Evolutionary conservation across 1,140 invertebrate genomes (phyloP).

Genomic region (Octopus sinensis): DNA sequence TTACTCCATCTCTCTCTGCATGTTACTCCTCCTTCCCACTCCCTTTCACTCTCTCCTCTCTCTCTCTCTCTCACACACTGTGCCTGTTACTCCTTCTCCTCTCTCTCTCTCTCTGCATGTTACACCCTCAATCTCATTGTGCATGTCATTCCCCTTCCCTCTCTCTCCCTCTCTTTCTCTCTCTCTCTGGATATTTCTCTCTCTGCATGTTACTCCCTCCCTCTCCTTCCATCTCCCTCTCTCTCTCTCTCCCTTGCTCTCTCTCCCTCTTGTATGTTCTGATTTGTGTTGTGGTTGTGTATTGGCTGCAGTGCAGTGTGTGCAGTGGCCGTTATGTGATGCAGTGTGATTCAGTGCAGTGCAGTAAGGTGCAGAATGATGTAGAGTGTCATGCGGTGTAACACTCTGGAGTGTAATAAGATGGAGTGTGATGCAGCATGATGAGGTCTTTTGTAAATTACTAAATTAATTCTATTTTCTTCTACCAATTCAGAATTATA

Average conservation of each 20-base stretch:
- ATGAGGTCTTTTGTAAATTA: neutral
- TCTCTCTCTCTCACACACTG: neutral
- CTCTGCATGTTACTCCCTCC: neutral
- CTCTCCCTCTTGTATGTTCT: neutral
- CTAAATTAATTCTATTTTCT: neutral
- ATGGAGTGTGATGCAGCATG: too few species aligned
- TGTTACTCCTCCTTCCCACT: too few species aligned
- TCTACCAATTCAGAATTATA: slow-evolving; percentile 63
- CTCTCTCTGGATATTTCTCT: neutral
- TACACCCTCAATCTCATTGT: too few species aligned
- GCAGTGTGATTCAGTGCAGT: too few species aligned
- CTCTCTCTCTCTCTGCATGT: neutral
- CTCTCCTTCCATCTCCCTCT: neutral
- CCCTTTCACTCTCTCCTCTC: neutral
- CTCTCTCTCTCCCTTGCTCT: neutral
- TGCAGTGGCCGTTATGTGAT: too few species aligned
- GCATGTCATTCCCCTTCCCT: neutral
- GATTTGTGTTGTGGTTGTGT: neutral
- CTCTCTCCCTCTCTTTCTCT: neutral
- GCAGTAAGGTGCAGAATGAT: too few species aligned
- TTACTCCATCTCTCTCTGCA: neutral
- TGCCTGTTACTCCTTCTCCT: neutral
- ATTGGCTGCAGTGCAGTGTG: too few species aligned
- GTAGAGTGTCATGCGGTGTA: too few species aligned
- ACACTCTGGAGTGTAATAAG: too few species aligned